Evolutionary conservation across 2,888 invertebrate species (phyloP).

Genomic region (Dimorphilus gyrociliatus): DNA sequence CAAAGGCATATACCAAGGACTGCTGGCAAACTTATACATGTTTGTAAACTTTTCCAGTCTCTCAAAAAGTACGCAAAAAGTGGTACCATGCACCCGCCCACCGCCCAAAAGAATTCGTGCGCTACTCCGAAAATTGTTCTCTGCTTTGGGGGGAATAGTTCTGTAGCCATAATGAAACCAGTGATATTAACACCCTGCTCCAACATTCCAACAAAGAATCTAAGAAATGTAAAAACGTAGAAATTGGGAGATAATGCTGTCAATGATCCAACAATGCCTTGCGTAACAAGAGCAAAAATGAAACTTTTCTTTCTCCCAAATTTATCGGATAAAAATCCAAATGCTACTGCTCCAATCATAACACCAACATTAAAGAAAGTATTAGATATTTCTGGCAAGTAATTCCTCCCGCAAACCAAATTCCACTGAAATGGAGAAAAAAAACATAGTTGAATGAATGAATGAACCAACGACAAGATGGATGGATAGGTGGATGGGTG

Average conservation of each 20-base stretch:
- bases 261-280: conserved; percentile 6
- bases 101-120: conserved; percentile 14
- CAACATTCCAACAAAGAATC: conserved; percentile 12
- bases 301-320: conserved; percentile 12
- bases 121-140: conserved; percentile 11
- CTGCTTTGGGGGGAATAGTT: conserved; percentile 14
- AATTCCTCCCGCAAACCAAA: conserved; percentile 10
- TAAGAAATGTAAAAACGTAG: conserved; percentile 9
- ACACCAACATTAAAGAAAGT: conserved; percentile 13
- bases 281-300: conserved; percentile 8
- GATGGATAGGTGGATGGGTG: no score
- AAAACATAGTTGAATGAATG: no score
- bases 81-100: conserved; percentile 12
- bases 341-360: conserved; percentile 12
- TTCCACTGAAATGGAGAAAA: conserved; percentile 14
- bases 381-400: conserved; percentile 11
- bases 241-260: conserved; percentile 10
- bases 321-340: conserved; percentile 13
- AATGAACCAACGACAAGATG: no score
- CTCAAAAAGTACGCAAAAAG: conserved; percentile 11
- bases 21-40: conserved; percentile 10
- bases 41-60: conserved; percentile 12
- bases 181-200: conserved; percentile 16
- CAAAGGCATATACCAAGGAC: conserved; percentile 8
- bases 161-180: conserved; percentile 15